phyloP scores from a whole-genome alignment of 2,113 vertebrate species.

The Carassius auratus region DNA sequence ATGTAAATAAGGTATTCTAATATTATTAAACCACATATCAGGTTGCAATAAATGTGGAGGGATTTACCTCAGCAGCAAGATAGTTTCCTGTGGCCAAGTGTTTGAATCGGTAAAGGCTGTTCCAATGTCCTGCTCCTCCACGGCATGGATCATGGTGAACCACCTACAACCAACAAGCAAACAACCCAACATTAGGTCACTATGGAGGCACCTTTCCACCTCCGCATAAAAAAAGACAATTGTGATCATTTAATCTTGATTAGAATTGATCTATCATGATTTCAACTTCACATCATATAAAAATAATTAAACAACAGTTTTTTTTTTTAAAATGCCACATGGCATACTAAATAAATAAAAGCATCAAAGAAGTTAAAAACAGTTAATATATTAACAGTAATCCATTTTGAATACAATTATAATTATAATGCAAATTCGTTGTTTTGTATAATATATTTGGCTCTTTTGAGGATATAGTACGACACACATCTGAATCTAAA shows the following conservation, averaged over 20 bases:
- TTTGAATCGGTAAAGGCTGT: constrained; percentile 94
- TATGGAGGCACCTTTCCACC: background rate
- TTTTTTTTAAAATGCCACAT: background rate
- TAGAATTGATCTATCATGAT: too few relatives aligned
- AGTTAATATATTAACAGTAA: background rate
- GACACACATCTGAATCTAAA: background rate
- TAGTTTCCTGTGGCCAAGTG: constrained; percentile 95
- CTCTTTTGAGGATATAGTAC: background rate
- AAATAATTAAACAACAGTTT: background rate
- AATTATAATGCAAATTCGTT: background rate
- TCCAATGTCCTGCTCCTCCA: constrained; percentile 95
- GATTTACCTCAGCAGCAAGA: constrained; percentile 91
- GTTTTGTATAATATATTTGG: background rate
- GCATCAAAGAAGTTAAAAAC: background rate
- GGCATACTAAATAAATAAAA: background rate
- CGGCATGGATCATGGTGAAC: constrained; percentile 95
- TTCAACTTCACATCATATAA: background rate
- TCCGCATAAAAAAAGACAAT: background rate
- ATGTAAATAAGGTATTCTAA: background rate
- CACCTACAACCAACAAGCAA: constrained; percentile 76
- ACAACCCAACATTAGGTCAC: background rate
- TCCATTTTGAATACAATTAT: background rate
- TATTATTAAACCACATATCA: background rate
- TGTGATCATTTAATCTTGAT: too few relatives aligned
- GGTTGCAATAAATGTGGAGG: background rate